These are phyloP conservation scores for Heteronetta atricapilla DNA, from an alignment of 2,113 vertebrate genomes.

Conservation along the genomic window DNA sequence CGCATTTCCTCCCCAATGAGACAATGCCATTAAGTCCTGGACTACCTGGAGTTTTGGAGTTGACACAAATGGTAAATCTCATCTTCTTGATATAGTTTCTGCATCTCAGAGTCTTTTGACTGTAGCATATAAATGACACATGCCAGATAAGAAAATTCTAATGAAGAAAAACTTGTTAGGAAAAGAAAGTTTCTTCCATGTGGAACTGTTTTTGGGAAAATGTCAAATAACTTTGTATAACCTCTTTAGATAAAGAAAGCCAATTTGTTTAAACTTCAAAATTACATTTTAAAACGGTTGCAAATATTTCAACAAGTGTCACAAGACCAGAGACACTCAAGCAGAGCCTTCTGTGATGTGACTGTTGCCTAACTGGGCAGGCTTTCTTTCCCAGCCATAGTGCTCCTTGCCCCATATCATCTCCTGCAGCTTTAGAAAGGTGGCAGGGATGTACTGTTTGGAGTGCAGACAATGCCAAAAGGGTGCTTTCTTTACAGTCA, in stretches of 20 bases:
- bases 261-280: background rate
- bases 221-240: background rate
- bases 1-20: background rate
- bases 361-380: background rate
- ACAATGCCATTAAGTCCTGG: background rate
- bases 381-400: background rate
- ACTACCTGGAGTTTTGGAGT: background rate
- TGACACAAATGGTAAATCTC: background rate
- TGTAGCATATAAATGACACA: background rate
- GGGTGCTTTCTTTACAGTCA: background rate
- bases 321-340: background rate
- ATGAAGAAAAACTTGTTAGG: background rate
- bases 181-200: background rate
- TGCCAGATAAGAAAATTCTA: background rate
- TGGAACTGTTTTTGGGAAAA: background rate
- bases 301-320: background rate
- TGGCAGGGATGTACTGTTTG: background rate
- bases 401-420: background rate
- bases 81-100: background rate
- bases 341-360: background rate
- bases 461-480: background rate
- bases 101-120: background rate
- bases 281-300: background rate
- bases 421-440: background rate
- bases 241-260: background rate